Conservation (phyloP, 1,140 invertebrate genomes). For the Ceratosolen fusciceps region DNA sequence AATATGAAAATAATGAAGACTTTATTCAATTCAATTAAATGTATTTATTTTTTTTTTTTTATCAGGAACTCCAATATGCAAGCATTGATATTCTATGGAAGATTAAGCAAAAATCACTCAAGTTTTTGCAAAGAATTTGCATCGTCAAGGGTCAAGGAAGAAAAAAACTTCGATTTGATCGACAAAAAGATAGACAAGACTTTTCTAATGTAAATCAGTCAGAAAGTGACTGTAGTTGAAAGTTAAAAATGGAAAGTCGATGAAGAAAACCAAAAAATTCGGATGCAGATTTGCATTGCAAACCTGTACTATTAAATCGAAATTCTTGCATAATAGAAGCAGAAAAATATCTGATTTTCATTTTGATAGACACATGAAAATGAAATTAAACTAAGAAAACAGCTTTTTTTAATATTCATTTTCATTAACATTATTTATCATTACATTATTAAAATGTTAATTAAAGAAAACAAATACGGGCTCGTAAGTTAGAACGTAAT, state of each 20-base stretch:
- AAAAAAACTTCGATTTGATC: slow-evolving; percentile 17
- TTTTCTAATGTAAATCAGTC: slow-evolving; percentile 1
- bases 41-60: no score
- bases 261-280: slow-evolving; percentile 41
- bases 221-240: slow-evolving; percentile 3
- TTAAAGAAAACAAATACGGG: no score
- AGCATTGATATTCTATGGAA: background rate
- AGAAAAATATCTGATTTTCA: slow-evolving; percentile 17
- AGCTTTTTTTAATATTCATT: background rate
- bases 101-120: slow-evolving; percentile 22
- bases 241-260: slow-evolving; percentile 41
- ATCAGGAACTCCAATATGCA: background rate
- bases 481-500: no score
- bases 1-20: slow-evolving; percentile 27
- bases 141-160: slow-evolving; percentile 28
- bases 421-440: background rate
- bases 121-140: slow-evolving; percentile 16
- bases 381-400: background rate
- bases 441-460: background rate
- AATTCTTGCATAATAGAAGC: slow-evolving; percentile 23
- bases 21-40: slow-evolving; percentile 1
- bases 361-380: slow-evolving; percentile 9
- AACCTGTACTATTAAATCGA: slow-evolving; percentile 29
- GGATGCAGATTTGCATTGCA: slow-evolving; percentile 49
- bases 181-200: slow-evolving; percentile 7